Percentiles rank a stretch among this genome's conserved stretches.
Evolutionary conservation across 2,113 vertebrate genomes (phyloP).

Genomic region (Psittacara wagleri): DNA sequence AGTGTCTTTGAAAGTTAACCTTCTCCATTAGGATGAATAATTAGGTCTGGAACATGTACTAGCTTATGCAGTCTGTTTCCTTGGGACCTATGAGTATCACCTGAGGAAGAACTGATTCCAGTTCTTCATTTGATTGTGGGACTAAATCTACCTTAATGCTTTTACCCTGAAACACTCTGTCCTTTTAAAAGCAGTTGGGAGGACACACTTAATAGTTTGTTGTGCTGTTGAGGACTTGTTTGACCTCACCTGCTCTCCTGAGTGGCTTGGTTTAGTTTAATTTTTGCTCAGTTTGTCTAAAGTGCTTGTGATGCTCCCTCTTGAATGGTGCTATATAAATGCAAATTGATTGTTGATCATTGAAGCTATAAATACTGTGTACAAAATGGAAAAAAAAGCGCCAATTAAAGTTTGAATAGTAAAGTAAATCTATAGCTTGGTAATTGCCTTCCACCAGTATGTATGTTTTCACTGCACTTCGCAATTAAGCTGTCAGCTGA

Average conservation of each 20-base stretch:
- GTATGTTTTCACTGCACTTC: not conserved
- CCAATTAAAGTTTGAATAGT: conserved; percentile 18
- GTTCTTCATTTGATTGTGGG: not conserved
- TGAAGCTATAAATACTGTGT: not conserved
- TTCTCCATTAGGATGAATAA: not conserved
- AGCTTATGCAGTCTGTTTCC: not conserved
- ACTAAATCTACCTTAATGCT: conserved; percentile 20
- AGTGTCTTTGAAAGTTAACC: not conserved
- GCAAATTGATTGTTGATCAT: conserved; percentile 32
- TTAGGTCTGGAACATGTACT: not conserved
- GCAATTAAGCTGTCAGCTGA: conserved; percentile 58
- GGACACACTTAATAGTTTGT: not conserved
- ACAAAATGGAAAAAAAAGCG: not conserved
- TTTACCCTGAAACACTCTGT: not conserved
- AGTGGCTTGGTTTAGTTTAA: conserved; percentile 18
- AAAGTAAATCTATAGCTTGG: not conserved
- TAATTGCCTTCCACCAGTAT: not conserved
- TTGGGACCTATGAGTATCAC: not conserved
- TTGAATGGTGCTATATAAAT: not conserved
- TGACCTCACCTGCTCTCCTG: not conserved
- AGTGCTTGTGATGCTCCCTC: not conserved
- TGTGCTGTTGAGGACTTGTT: not conserved
- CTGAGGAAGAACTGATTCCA: not conserved
- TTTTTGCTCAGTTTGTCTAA: conserved; percentile 30
- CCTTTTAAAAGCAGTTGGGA: not conserved